Conservation (phyloP, 1,140 invertebrate species). For the Drosophila ficusphila region DNA sequence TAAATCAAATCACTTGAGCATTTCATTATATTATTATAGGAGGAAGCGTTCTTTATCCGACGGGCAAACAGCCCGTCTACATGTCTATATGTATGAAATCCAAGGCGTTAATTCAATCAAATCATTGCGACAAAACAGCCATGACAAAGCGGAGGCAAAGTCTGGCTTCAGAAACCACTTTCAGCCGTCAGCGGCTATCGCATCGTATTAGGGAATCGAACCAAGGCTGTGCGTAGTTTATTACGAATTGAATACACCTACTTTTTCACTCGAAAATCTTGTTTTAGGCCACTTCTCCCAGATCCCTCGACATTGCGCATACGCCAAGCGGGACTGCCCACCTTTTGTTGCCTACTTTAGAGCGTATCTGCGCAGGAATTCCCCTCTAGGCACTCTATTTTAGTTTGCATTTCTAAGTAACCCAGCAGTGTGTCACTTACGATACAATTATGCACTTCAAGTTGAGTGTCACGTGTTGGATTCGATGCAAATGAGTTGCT, state of each 20-base stretch:
- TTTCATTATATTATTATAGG: constrained; percentile 62
- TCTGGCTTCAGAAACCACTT: constrained; percentile 30
- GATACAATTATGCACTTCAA: not conserved
- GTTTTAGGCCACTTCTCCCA: not conserved
- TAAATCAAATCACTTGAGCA: constrained; percentile 79
- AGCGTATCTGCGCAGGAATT: not conserved
- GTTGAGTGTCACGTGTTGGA: constrained; percentile 24
- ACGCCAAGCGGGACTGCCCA: constrained; percentile 13
- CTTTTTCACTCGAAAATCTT: not conserved
- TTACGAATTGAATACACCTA: not conserved
- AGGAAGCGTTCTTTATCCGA: constrained; percentile 46
- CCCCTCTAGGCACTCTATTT: not conserved
- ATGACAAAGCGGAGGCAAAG: constrained; percentile 33
- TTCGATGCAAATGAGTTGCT: constrained; percentile 18
- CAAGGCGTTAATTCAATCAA: constrained; percentile 79
- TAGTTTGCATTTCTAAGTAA: constrained; percentile 3
- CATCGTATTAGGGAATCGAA: constrained; percentile 3
- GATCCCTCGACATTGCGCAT: constrained; percentile 7
- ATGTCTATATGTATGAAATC: constrained; percentile 23
- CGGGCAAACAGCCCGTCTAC: constrained; percentile 14
- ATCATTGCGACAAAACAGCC: constrained; percentile 65
- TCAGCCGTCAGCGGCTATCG: not conserved
- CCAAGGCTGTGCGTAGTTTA: constrained; percentile 5
- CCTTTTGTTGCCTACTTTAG: constrained; percentile 30
- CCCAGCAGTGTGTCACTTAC: not conserved